Base-by-base conservation (phyloP, 2,797 vertebrate genomes). In the Prionace glauca region DNA sequence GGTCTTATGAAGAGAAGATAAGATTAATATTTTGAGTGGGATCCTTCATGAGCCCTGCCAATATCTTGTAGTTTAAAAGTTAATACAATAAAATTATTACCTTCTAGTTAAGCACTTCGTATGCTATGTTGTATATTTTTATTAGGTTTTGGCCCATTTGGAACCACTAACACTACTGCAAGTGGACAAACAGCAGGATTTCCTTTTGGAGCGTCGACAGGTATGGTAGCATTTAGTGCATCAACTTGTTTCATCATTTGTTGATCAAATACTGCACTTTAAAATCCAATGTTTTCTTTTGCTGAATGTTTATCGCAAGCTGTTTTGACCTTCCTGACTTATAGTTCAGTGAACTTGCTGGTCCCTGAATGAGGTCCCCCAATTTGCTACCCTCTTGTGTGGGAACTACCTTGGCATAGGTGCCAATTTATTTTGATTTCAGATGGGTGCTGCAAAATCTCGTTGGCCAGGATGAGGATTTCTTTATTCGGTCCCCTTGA, bases 131-230 rank as follows among this genome's bases (percentile, higher is more conserved):
- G 22, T 74, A 16, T 95, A 65, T 95, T 36, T 87, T 50, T 67
- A 36, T 87, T 93, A 98, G 98, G 97, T 97, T 97, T 98, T 45
- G 97, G 97, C 95, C 97, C 98, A 67, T 98, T 98, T 96, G 98
- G 98, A 95, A 97, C 97, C 29, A 95, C 97, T 45, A 96, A 98
- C 32, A 97, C 98, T 56, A 97, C 98, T 95, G 96, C 97, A 62
- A 90, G 22, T 95, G 95, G 62, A 36, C 97, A 97, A 95, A 97
- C 98, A 95, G 97, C 98, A 50, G 98, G 98, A 96, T 98, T 98
- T 96, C 97, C 98, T 36, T 98, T 98, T 96, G 98, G 98, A 96
- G 96, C 98, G 95, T 97, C 97, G 71, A 97, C 98, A 96, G 98
- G 98, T 98, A 97, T 96, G 41, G 24, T 36, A 50, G 67, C 45